Evolutionary conservation across 2,888 invertebrate genomes (phyloP).

Genomic region (Xestia sexstrigata): DNA sequence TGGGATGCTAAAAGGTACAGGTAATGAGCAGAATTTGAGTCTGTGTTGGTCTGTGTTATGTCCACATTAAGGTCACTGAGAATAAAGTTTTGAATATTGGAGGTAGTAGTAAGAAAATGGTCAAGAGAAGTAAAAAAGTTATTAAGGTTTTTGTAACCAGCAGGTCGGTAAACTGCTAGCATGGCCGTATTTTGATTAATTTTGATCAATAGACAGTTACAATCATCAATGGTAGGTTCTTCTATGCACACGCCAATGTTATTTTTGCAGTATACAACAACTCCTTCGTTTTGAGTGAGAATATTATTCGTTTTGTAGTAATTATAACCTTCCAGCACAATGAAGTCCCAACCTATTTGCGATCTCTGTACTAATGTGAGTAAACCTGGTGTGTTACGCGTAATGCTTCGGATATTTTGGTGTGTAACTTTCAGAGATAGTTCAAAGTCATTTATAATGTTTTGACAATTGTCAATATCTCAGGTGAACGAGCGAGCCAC

Average conservation of each 20-base stretch:
- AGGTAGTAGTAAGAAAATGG: background rate
- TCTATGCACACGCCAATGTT: too few relatives aligned
- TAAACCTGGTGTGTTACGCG: background rate
- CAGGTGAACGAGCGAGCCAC: background rate
- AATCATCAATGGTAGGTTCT: too few relatives aligned
- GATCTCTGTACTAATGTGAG: conserved; percentile 2
- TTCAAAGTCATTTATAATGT: background rate
- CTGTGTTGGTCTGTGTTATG: background rate
- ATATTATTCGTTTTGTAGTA: too few relatives aligned
- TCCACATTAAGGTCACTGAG: background rate
- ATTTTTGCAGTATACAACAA: too few relatives aligned
- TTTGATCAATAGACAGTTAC: background rate
- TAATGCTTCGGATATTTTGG: conserved; percentile 8
- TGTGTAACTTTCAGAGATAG: background rate
- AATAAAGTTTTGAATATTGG: background rate
- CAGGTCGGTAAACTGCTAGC: background rate
- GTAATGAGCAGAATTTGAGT: background rate
- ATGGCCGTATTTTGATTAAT: background rate
- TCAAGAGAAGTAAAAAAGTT: background rate
- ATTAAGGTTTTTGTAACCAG: background rate
- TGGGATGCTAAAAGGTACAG: background rate
- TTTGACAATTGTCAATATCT: background rate
- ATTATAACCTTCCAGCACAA: background rate
- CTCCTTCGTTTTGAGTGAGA: too few relatives aligned
- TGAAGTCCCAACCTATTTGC: background rate